Conservation (phyloP, 1,140 invertebrate genomes). For the Solenopsis fugax region DNA sequence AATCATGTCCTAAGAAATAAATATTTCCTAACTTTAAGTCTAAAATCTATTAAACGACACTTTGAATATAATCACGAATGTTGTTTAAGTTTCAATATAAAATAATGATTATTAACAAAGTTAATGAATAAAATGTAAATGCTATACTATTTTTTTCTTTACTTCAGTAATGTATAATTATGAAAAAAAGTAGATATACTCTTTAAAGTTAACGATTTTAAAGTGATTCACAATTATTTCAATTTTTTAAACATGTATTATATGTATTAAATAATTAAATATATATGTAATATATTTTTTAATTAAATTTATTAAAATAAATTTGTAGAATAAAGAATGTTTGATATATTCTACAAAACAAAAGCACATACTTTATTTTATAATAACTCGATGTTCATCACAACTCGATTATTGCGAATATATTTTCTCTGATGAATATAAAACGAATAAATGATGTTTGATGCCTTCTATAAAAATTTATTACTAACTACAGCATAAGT, state of each 20-base stretch:
- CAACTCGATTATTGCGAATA: not conserved
- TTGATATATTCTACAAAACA: not conserved
- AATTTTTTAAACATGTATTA: not conserved
- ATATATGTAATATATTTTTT: not conserved
- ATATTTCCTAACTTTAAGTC: too few species aligned
- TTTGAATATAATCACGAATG: too few species aligned
- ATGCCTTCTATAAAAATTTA: not conserved
- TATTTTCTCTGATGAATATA: not conserved
- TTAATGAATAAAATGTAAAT: too few species aligned
- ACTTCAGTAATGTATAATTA: too few species aligned
- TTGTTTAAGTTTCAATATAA: too few species aligned
- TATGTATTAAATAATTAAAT: not conserved
- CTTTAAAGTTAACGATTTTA: too few species aligned
- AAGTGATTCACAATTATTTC: too few species aligned
- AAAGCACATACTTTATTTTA: not conserved
- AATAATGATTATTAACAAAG: too few species aligned
- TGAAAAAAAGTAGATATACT: too few species aligned
- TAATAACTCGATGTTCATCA: not conserved
- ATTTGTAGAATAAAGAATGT: not conserved
- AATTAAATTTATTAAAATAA: not conserved
- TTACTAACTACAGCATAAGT: not conserved
- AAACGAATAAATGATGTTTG: not conserved
- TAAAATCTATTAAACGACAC: too few species aligned
- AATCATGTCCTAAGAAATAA: too few species aligned
- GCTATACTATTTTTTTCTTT: too few species aligned